Conservation (phyloP, 2,888 invertebrate genomes). For the Aporophyla nigra region DNA sequence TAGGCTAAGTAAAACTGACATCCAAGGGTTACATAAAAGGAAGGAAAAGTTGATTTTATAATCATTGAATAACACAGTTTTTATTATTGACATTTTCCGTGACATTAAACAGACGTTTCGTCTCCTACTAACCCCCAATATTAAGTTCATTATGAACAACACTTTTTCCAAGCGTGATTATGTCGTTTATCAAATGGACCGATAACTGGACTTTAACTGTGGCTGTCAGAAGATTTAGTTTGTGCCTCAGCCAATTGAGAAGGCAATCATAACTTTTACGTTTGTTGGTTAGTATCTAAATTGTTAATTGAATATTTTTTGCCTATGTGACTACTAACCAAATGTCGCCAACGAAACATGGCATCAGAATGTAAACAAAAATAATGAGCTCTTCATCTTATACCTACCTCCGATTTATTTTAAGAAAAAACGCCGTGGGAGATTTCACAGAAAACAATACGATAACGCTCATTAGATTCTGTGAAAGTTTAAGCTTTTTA, state of each 20-base stretch:
- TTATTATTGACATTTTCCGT: neutral
- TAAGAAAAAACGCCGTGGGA: constrained; percentile 29
- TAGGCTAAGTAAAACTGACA: neutral
- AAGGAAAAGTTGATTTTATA: neutral
- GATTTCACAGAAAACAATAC: constrained; percentile 17
- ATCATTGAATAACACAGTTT: neutral
- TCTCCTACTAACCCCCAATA: neutral
- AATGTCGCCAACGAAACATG: constrained; percentile 12
- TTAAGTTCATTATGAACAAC: neutral
- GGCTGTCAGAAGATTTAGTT: constrained; percentile 12
- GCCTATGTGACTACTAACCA: constrained; percentile 12
- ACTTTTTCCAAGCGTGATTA: constrained; percentile 21
- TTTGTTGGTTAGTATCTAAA: constrained; percentile 9
- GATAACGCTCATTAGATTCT: constrained; percentile 14
- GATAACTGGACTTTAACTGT: constrained; percentile 26
- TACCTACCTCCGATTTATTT: constrained; percentile 33
- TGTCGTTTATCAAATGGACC: constrained; percentile 9
- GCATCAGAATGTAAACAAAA: constrained; percentile 24
- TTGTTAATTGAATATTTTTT: neutral
- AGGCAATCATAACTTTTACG: constrained; percentile 12
- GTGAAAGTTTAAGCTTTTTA: constrained; percentile 1
- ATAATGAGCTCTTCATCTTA: constrained; percentile 26
- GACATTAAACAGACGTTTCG: neutral
- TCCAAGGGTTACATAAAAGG: neutral
- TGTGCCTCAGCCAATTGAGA: constrained; percentile 11